A percentile compares a stretch with the other conserved stretches of the same genome.
Conservation (phyloP, 2,888 invertebrate species). For the Hyposoter didymator region DNA sequence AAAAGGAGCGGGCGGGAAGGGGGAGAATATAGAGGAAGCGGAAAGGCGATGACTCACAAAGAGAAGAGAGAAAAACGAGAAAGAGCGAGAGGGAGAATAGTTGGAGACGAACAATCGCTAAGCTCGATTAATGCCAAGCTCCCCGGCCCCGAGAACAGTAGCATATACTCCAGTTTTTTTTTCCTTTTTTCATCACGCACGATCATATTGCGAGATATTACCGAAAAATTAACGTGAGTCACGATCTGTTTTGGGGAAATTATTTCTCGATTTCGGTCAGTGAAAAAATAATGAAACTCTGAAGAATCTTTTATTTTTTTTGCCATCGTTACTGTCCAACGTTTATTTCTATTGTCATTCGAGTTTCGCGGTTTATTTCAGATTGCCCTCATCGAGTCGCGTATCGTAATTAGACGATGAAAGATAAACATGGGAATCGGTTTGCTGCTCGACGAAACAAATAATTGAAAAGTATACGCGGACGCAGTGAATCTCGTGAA, state of each 20-base stretch:
- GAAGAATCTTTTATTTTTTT: neutral
- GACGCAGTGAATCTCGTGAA: constrained; percentile 31
- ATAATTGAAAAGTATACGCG: neutral
- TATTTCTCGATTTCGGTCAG: neutral
- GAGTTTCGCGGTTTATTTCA: neutral
- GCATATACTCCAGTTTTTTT: neutral
- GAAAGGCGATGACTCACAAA: constrained; percentile 66
- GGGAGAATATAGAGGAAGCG: constrained; percentile 56
- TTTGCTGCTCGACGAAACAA: neutral
- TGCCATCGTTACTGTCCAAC: neutral
- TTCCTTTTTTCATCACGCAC: constrained; percentile 2
- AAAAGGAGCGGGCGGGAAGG: neutral
- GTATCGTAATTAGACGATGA: neutral
- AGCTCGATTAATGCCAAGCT: constrained; percentile 74
- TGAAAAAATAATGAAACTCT: neutral
- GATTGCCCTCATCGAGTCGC: neutral
- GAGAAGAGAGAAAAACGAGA: constrained; percentile 30
- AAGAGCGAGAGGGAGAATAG: constrained; percentile 36
- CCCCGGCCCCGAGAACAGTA: constrained; percentile 28
- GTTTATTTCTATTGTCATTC: neutral
- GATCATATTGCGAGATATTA: neutral
- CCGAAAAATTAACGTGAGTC: constrained; percentile 2
- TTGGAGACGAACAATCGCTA: constrained; percentile 72
- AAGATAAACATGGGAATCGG: neutral
- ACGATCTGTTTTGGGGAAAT: neutral